A percentile compares a stretch with the other conserved stretches of the same genome.
Conservation (phyloP, 2,797 vertebrate species). For the Phataginus tetradactyla region DNA sequence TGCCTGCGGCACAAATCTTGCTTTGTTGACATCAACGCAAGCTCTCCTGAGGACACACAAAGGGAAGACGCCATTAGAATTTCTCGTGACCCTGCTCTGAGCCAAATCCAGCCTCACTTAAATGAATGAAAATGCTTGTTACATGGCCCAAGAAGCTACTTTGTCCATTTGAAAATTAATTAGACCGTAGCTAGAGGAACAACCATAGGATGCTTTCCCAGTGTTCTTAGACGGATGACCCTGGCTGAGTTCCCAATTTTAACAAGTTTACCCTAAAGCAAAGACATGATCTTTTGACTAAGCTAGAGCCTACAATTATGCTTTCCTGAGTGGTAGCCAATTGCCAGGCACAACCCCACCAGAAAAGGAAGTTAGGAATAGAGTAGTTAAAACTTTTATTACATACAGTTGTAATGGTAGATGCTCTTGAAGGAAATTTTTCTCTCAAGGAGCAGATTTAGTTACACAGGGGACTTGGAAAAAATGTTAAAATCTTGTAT, state of each 20-base stretch:
- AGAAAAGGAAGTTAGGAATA: constrained; percentile 6
- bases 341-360: neutral
- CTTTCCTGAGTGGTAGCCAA: constrained; percentile 63
- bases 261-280: constrained; percentile 76
- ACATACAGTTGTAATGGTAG: neutral
- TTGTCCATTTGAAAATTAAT: constrained; percentile 82
- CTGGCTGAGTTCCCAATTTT: constrained; percentile 74
- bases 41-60: constrained; percentile 74
- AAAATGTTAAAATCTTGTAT: neutral
- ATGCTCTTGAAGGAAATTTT: neutral
- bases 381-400: constrained; percentile 27
- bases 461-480: neutral
- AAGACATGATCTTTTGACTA: constrained; percentile 72
- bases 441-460: neutral
- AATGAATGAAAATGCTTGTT: constrained; percentile 80
- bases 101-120: constrained; percentile 72
- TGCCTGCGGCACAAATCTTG: constrained; percentile 73
- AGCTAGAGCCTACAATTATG: constrained; percentile 41
- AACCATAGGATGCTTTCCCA: constrained; percentile 56
- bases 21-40: constrained; percentile 76
- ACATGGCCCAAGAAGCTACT: constrained; percentile 69
- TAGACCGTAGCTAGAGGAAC: constrained; percentile 72
- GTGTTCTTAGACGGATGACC: constrained; percentile 67
- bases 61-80: constrained; percentile 77
- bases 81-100: constrained; percentile 70